A percentile compares a stretch with the other conserved stretches of the same genome.
phyloP scores from a whole-genome alignment of 2,797 vertebrate species.

The Chaetodon trifasciatus region DNA sequence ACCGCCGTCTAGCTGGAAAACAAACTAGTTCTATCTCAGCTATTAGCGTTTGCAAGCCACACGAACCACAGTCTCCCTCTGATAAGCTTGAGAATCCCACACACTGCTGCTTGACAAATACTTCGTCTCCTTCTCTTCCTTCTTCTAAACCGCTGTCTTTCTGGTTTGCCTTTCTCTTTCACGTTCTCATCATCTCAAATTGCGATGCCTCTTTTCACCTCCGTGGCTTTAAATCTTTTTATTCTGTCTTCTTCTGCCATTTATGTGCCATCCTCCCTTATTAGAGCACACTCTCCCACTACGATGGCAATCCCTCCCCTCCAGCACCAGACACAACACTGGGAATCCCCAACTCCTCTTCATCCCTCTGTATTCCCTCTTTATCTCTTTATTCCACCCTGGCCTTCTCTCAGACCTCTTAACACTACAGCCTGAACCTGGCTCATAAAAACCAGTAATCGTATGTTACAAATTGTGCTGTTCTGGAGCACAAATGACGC shows the following conservation, averaged over 20 bases:
- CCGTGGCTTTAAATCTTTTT: slow-evolving; percentile 2
- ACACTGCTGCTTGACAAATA: slow-evolving; percentile 42
- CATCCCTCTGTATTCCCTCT: slow-evolving; percentile 1
- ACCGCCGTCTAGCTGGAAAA: slow-evolving; percentile 51
- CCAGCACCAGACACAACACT: slow-evolving; percentile 45
- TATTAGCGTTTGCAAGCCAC: slow-evolving; percentile 36
- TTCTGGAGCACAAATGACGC: neutral
- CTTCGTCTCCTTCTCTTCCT: slow-evolving; percentile 36
- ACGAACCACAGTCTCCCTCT: slow-evolving; percentile 52
- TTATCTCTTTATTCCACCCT: slow-evolving; percentile 11
- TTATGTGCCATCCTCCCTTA: slow-evolving; percentile 32
- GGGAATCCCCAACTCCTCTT: slow-evolving; percentile 53
- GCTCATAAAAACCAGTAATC: neutral
- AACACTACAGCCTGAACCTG: neutral
- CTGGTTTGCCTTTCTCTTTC: slow-evolving; percentile 48
- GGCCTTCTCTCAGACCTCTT: neutral
- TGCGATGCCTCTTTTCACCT: slow-evolving; percentile 13
- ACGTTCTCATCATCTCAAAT: slow-evolving; percentile 3
- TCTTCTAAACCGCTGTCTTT: slow-evolving; percentile 39
- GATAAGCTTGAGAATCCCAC: slow-evolving; percentile 56
- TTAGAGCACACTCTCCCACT: slow-evolving; percentile 28
- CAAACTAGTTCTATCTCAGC: slow-evolving; percentile 59
- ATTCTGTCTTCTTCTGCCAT: slow-evolving; percentile 10
- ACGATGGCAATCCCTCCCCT: slow-evolving; percentile 24
- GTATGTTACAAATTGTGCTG: neutral